phyloP scores from a whole-genome alignment of 2,888 invertebrate genomes.

The Bombylius discolor region DNA sequence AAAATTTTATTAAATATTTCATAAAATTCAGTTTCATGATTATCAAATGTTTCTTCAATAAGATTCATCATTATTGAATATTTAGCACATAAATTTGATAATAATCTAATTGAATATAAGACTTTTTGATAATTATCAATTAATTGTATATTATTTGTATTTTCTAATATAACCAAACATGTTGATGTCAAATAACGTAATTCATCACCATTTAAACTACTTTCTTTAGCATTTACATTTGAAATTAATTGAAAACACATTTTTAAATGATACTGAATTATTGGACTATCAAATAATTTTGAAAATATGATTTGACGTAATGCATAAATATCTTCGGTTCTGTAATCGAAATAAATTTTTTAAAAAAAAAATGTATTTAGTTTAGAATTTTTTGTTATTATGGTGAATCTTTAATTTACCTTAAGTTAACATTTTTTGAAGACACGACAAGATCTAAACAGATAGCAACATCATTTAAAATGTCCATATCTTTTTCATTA shows the following conservation, averaged over 20 bases:
- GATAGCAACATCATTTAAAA: slow-evolving; percentile 23
- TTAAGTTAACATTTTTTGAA: neutral
- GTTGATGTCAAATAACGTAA: neutral
- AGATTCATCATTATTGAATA: neutral
- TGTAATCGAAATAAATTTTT: neutral
- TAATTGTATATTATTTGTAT: neutral
- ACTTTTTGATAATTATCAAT: neutral
- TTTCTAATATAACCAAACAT: neutral
- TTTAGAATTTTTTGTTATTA: too few relatives aligned
- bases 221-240: neutral
- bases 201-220: neutral
- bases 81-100: neutral
- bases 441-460: slow-evolving; percentile 21
- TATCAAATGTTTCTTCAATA: neutral
- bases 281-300: slow-evolving; percentile 20
- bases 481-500: slow-evolving; percentile 15
- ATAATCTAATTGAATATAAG: neutral
- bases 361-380: too few relatives aligned
- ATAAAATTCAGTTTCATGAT: neutral
- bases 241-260: slow-evolving; percentile 19
- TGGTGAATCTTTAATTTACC: neutral
- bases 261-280: slow-evolving; percentile 23
- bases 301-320: slow-evolving; percentile 18
- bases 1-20: neutral
- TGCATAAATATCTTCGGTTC: slow-evolving; percentile 17